Evolutionary conservation across 2,888 invertebrate genomes (phyloP), one percentile per base, ranked within the genome.

Genomic region (Acronicta aceris): DNA sequence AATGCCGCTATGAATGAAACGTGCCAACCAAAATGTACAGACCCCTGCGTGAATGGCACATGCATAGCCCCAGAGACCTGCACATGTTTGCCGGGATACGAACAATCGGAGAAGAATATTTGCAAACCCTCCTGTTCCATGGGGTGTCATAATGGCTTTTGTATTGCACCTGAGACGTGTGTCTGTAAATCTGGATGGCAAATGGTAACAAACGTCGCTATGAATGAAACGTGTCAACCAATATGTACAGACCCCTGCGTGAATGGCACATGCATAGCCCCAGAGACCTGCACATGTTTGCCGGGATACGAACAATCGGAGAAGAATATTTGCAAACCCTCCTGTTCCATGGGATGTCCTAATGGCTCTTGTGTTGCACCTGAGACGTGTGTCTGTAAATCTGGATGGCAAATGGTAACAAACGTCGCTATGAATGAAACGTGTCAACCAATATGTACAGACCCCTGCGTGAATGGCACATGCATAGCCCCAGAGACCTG

Each of bases 371-470:
- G 67, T 45, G 25, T 55, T n/a, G 10, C 12, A 4, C 66, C 66
- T 6, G 63, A 59, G 9, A 57, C 10, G 1, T 59, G 63, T 43
- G 10, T 36, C 0, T 67, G 66, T 16, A 25, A 54, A 16, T 25
- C 49, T 47, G 66, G 59, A 36, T 66, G 59, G 56, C 38, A 30
- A 27, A 50, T 43, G 42, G 10, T 6, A 43, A 2, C 21, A 10
- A 17, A 16, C 40, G 10, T 12, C 5, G 36, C 12, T 40, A 0
- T 15, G 0, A 59, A 49, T 43, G 16, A 58, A 38, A 47, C 52
- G 7, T 71, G 72, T 51, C 40, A 42, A 16, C 71, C 71, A 13
- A 38, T 71, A 42, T 72, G 72, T 15, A 15, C n/a, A 0, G 46
- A 52, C 15, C 9, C 58, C 2, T 73, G 73, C 36, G 8, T 43